Evolutionary conservation across 2,113 vertebrate genomes (phyloP).

Genomic region (Illadopsis cleaveri): DNA sequence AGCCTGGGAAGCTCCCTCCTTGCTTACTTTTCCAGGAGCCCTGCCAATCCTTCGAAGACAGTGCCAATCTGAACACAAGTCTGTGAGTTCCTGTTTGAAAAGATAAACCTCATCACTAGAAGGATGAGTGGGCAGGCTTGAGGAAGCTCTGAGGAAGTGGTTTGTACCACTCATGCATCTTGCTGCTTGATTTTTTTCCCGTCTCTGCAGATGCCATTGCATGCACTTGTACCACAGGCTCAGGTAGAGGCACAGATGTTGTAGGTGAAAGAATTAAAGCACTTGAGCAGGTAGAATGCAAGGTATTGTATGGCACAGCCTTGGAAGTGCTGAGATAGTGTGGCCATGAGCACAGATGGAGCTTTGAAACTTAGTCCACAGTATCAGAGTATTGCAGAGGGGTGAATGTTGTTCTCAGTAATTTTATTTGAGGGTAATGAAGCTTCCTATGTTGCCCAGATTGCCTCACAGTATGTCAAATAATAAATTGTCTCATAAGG

Average conservation of each 20-base stretch:
- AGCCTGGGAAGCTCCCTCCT: neutral
- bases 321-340: neutral
- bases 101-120: neutral
- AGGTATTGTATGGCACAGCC: neutral
- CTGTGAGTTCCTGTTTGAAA: neutral
- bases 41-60: neutral
- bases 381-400: neutral
- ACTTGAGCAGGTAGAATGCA: neutral
- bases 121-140: neutral
- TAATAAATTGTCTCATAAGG: conserved; percentile 1
- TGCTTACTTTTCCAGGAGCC: neutral
- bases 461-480: neutral
- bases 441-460: neutral
- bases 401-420: neutral
- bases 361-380: neutral
- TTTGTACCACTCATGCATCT: neutral
- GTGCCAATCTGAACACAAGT: neutral
- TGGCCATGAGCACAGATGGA: neutral
- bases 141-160: neutral
- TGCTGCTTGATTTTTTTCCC: neutral
- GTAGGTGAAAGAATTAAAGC: neutral
- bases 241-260: neutral
- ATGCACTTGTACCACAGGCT: neutral
- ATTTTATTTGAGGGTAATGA: neutral
- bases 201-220: neutral